Evolutionary conservation across 2,888 invertebrate genomes (phyloP).

Genomic region (Phrixothrix hirtus): DNA sequence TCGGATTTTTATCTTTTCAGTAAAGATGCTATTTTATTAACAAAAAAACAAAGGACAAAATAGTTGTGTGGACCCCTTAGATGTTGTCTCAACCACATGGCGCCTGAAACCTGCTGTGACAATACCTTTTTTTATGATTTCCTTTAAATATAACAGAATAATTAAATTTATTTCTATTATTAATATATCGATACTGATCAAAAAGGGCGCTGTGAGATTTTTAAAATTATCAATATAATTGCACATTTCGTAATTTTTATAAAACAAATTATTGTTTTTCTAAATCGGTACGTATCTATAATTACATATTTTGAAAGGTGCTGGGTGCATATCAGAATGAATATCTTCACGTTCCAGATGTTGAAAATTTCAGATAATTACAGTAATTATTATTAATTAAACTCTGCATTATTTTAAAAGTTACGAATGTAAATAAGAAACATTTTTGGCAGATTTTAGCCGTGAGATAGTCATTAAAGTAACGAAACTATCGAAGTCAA

Average conservation of each 20-base stretch:
- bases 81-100: conserved; percentile 5
- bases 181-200: too few relatives aligned
- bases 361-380: too few relatives aligned
- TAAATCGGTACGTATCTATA: too few relatives aligned
- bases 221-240: too few relatives aligned
- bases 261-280: too few relatives aligned
- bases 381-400: not conserved
- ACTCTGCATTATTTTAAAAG: not conserved
- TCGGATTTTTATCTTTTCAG: not conserved
- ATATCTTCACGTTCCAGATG: not conserved
- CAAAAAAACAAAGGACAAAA: too few relatives aligned
- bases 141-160: too few relatives aligned
- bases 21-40: not conserved
- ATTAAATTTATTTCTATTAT: too few relatives aligned
- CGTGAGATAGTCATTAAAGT: not conserved
- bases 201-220: too few relatives aligned
- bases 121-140: not conserved
- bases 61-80: conserved; percentile 5
- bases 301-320: too few relatives aligned
- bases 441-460: conserved; percentile 2
- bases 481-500: conserved; percentile 7
- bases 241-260: too few relatives aligned
- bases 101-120: conserved; percentile 10
- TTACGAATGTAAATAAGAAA: not conserved
- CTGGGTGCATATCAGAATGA: not conserved